Evolutionary conservation across 2,113 vertebrate species (phyloP).

Genomic region (Rhabdornis inornatus): DNA sequence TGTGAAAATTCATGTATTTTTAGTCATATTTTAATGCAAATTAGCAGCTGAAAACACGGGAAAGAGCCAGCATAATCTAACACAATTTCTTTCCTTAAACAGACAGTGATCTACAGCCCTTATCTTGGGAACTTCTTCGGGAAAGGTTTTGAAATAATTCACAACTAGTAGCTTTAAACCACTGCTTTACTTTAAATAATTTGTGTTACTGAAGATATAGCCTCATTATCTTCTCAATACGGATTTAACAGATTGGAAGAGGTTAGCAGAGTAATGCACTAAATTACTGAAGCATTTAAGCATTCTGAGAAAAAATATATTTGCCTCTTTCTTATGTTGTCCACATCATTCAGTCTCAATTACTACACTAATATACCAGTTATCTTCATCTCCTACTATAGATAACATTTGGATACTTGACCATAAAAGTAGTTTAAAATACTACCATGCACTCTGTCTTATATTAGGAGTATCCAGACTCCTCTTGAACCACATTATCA

Average conservation of each 20-base stretch:
- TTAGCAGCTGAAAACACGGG: not conserved
- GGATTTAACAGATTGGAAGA: constrained; percentile 49
- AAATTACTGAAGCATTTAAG: constrained; percentile 51
- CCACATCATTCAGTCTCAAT: constrained; percentile 28
- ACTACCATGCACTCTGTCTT: not conserved
- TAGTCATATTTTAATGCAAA: constrained; percentile 12
- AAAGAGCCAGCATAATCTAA: not conserved
- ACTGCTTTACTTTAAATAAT: constrained; percentile 17
- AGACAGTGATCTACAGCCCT: not conserved
- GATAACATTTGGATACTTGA: not conserved
- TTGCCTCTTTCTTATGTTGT: constrained; percentile 34
- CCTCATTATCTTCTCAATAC: constrained; percentile 34
- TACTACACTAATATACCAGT: constrained; percentile 39
- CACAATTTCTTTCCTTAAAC: not conserved
- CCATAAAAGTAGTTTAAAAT: constrained; percentile 16
- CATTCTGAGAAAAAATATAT: constrained; percentile 53
- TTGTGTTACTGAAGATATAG: not conserved
- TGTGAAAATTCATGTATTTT: not conserved
- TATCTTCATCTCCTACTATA: not conserved
- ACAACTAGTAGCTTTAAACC: constrained; percentile 2
- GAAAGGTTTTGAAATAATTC: constrained; percentile 23
- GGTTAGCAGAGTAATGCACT: constrained; percentile 41
- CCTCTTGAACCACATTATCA: not conserved
- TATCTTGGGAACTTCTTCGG: not conserved
- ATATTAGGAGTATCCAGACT: not conserved